These are phyloP conservation scores for Calameuta idolon DNA, from an alignment of 2,888 invertebrate species.

Conservation along the genomic window DNA sequence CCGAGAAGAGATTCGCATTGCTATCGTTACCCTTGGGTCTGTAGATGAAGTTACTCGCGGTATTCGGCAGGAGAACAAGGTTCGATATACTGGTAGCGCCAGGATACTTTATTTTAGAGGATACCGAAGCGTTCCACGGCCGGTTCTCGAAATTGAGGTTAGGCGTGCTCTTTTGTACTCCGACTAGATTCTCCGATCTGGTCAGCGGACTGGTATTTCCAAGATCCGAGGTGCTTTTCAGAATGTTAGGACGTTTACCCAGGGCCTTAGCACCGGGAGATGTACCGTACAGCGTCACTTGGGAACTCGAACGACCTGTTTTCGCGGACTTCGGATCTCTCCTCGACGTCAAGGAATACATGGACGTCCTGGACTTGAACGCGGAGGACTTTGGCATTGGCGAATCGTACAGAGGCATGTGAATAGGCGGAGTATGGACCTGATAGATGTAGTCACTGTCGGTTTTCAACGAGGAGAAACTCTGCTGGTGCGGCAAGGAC, in stretches of 20 bases:
- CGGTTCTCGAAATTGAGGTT: constrained; percentile 44
- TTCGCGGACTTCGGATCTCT: constrained; percentile 41
- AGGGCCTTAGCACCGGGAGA: constrained; percentile 45
- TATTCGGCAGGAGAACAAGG: constrained; percentile 44
- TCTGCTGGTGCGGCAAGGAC: constrained; percentile 80
- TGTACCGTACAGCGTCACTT: constrained; percentile 45
- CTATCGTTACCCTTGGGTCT: constrained; percentile 49
- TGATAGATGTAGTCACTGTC: constrained; percentile 83
- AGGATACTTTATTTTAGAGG: constrained; percentile 31
- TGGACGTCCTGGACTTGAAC: constrained; percentile 48
- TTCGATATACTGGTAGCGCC: constrained; percentile 38
- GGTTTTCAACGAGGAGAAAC: constrained; percentile 79
- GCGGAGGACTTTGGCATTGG: constrained; percentile 47
- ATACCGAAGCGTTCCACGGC: constrained; percentile 33
- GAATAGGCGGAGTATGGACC: constrained; percentile 69
- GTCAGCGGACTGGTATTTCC: constrained; percentile 34
- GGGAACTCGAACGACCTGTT: constrained; percentile 47
- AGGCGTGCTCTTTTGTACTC: constrained; percentile 49
- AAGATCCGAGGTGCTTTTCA: constrained; percentile 46
- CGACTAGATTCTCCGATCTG: constrained; percentile 41
- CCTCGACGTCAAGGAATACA: constrained; percentile 46
- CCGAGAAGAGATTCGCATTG: constrained; percentile 49
- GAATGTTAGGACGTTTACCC: constrained; percentile 35
- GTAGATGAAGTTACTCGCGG: constrained; percentile 56
- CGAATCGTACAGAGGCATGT: constrained; percentile 60